Percentiles rank a stretch among this genome's conserved stretches.
Evolutionary conservation across 2,888 invertebrate genomes (phyloP).

Genomic region (Teinopalpus imperialis): DNA sequence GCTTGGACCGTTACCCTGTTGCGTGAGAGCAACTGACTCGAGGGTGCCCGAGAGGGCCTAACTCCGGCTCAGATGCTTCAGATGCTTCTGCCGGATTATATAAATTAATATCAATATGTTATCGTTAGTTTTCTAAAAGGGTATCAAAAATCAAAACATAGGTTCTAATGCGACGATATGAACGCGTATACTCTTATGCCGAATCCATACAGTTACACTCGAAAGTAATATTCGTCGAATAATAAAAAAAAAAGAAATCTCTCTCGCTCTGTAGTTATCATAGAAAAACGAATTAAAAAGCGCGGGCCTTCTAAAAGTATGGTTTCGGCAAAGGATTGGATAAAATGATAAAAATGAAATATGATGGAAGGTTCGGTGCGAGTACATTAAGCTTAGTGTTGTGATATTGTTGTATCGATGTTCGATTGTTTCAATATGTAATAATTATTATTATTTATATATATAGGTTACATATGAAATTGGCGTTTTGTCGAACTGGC

Average conservation of each 20-base stretch:
- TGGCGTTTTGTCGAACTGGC: no score
- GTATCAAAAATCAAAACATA: no score
- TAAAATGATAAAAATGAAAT: slow-evolving; percentile 76
- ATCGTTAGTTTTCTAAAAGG: no score
- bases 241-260: slow-evolving; percentile 41
- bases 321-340: slow-evolving; percentile 78
- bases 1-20: no score
- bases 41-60: no score
- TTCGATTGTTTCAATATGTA: no score
- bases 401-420: slow-evolving; percentile 26
- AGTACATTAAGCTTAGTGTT: slow-evolving; percentile 38
- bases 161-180: slow-evolving; percentile 29
- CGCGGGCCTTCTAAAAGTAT: slow-evolving; percentile 52
- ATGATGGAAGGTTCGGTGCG: slow-evolving; percentile 52
- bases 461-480: no score
- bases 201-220: slow-evolving; percentile 52
- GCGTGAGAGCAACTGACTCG: no score
- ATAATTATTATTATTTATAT: no score
- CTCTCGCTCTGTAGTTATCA: slow-evolving; percentile 54
- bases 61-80: no score
- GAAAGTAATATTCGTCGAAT: slow-evolving; percentile 59
- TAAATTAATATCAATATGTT: no score
- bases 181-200: slow-evolving; percentile 34
- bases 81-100: no score
- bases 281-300: slow-evolving; percentile 77